Conservation (phyloP, 2,113 vertebrate genomes). For the Macrotus californicus region DNA sequence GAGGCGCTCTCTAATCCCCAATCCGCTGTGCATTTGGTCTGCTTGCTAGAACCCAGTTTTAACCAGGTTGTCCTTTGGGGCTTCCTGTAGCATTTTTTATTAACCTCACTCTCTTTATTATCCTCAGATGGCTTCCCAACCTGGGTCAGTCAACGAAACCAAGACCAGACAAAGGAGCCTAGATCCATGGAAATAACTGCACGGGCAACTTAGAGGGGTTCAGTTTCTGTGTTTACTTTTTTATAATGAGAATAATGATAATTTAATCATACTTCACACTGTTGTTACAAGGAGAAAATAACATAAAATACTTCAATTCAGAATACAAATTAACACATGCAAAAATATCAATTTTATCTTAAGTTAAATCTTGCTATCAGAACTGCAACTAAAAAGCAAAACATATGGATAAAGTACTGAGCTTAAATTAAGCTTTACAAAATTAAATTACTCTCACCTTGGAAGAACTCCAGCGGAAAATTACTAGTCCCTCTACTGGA, state of each 20-base stretch:
- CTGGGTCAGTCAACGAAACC: neutral
- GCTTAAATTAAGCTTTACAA: neutral
- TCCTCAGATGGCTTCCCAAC: neutral
- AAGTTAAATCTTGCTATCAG: neutral
- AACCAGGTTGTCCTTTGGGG: neutral
- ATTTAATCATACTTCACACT: neutral
- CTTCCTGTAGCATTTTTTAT: too few species aligned
- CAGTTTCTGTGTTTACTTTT: neutral
- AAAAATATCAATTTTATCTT: constrained; percentile 13
- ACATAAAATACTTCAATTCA: neutral
- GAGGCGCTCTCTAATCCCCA: too few species aligned
- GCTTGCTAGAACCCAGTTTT: neutral
- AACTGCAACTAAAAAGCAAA: neutral
- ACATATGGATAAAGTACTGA: neutral
- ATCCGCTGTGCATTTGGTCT: neutral
- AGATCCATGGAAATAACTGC: neutral
- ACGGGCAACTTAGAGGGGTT: neutral
- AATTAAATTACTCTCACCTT: neutral
- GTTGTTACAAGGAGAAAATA: neutral
- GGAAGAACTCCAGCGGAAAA: neutral
- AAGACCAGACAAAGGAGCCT: neutral
- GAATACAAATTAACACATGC: neutral
- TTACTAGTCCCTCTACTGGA: neutral
- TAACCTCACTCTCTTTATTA: neutral
- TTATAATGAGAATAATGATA: neutral